Conservation (phyloP, 2,888 invertebrate genomes). For the Andrena dorsata region DNA sequence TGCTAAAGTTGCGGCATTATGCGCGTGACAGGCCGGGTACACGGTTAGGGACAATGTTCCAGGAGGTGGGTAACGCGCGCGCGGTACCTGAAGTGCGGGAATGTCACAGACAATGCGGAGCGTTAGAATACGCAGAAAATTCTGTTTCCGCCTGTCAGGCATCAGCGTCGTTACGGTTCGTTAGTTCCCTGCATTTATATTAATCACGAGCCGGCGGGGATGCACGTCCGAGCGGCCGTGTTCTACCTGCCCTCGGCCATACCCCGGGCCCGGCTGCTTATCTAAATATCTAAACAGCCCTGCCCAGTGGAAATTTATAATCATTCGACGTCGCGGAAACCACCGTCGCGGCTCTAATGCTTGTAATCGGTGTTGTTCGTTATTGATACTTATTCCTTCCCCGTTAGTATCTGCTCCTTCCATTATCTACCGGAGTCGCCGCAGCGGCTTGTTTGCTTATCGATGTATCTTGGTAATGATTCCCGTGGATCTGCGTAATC, state of each 20-base stretch:
- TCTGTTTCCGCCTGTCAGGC: conserved; percentile 72
- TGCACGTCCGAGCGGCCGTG: conserved; percentile 34
- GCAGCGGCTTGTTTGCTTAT: conserved; percentile 18
- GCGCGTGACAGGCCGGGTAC: conserved; percentile 79
- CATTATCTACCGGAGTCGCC: background rate
- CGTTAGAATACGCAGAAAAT: conserved; percentile 71
- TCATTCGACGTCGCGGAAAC: conserved; percentile 13
- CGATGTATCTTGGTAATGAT: conserved; percentile 20
- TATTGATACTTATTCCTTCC: background rate
- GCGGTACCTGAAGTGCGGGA: conserved; percentile 66
- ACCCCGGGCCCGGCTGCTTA: conserved; percentile 12
- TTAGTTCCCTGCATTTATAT: conserved; percentile 68
- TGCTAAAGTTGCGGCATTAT: conserved; percentile 81
- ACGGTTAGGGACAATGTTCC: conserved; percentile 74
- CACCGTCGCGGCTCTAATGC: background rate
- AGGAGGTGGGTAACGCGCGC: conserved; percentile 71
- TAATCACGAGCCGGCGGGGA: conserved; percentile 58
- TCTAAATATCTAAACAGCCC: conserved; percentile 25
- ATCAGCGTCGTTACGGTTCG: conserved; percentile 72
- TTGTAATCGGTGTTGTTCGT: background rate
- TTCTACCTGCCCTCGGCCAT: conserved; percentile 8
- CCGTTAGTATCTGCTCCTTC: background rate
- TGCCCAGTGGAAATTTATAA: conserved; percentile 19
- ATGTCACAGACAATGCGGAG: conserved; percentile 67
- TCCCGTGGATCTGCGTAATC: conserved; percentile 20